Base-by-base conservation (phyloP, 2,888 invertebrate genomes). In the Hedychridium roseum region DNA sequence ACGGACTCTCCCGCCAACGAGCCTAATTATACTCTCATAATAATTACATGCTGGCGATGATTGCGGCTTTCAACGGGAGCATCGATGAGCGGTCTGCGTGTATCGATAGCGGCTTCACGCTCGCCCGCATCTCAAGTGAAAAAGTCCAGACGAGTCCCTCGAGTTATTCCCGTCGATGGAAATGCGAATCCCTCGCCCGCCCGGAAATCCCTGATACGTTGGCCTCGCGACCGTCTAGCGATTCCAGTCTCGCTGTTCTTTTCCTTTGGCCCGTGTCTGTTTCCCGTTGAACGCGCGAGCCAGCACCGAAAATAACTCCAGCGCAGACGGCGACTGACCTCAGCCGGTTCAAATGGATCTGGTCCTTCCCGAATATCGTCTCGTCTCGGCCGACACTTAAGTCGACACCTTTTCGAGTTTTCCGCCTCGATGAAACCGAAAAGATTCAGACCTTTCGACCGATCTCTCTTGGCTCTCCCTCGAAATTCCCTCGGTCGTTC, bases 201-300 rank as follows among this genome's bases (percentile, higher is more conserved):
- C 56, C 56, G 45, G 56, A 57, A 50, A 63, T 60, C 60, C 50
- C 53, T 60, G 53, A 60, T 56, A 60, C 59, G 43, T 44, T 47
- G 41, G 51, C 38, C 47, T 45, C 35, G 44, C 54, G 46, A 45
- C 40, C 47, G 37, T 43, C 42, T 43, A 21, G 41, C 31, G 20
- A 20, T n/a, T 7, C 23, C 26, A 34, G 40, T 49, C 42, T 53
- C 30, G 39, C 44, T 51, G 26, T 27, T 39, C 44, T 21, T 36
- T 43, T 39, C 48, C 31, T 39, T 36, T 35, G 4, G 23, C 31
- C 18, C 46, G 37, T 34, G 16, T 17, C 30, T 30, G 7, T 2
- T n/a, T 16, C 31, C 2, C 39, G 18, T 6, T 14, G n/a, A 27
- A 16, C 42, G 35, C 27, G 16, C 15, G 20, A 41, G 23, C 12